Conservation (phyloP, 2,113 vertebrate species). For the Hucho hucho region DNA sequence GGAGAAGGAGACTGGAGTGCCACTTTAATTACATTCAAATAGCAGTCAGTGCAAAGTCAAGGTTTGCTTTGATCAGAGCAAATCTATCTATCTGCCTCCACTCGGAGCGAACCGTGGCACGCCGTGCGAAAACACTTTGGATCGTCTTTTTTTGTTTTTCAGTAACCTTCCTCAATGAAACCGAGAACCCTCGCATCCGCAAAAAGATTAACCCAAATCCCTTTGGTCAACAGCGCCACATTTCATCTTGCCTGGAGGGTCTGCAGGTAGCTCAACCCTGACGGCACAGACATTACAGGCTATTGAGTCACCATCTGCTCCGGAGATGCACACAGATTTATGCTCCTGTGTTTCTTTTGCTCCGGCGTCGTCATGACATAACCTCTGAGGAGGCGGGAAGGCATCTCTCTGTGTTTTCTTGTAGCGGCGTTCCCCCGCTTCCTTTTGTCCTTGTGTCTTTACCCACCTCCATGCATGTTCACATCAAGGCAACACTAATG, state of each 20-base stretch:
- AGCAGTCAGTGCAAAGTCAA: constrained; percentile 29
- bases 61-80: constrained; percentile 36
- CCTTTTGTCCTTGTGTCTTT: constrained; percentile 29
- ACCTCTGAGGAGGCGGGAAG: constrained; percentile 19
- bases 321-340: constrained; percentile 11
- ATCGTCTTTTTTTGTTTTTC: constrained; percentile 29
- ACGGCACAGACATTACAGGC: constrained; percentile 16
- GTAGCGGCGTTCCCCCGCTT: not conserved
- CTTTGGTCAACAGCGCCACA: constrained; percentile 29
- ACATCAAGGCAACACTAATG: constrained; percentile 1
- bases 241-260: constrained; percentile 22
- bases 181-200: constrained; percentile 5
- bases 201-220: constrained; percentile 31
- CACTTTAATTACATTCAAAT: constrained; percentile 42
- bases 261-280: constrained; percentile 24
- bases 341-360: not conserved
- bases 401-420: no score
- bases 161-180: constrained; percentile 11
- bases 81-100: constrained; percentile 22
- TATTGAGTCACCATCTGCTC: constrained; percentile 27
- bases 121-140: constrained; percentile 21
- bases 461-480: constrained; percentile 27
- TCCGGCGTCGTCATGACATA: not conserved
- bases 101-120: constrained; percentile 20
- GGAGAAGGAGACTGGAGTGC: no score